phyloP scores from a whole-genome alignment of 1,140 invertebrate genomes.

The Tyrophagus putrescentiae region DNA sequence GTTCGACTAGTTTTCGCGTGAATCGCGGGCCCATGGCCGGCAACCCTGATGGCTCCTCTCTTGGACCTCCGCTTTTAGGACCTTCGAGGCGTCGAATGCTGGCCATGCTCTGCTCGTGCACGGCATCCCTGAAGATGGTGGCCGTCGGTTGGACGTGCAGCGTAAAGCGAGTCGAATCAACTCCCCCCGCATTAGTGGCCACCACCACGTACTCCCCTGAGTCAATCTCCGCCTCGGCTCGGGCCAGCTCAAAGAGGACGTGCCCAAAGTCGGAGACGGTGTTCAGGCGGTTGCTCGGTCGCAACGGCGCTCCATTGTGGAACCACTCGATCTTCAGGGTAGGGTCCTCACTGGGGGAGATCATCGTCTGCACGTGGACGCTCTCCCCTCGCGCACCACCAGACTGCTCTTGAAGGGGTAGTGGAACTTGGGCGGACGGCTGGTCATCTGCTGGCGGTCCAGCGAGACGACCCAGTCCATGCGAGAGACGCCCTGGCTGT shows the following conservation, averaged over 20 bases:
- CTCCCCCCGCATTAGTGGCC: slow-evolving; percentile 35
- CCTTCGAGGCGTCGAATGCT: slow-evolving; percentile 72
- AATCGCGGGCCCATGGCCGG: background rate
- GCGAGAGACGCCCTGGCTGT: slow-evolving; percentile 37
- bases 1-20: background rate
- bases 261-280: slow-evolving; percentile 89
- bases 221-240: slow-evolving; percentile 79
- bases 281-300: slow-evolving; percentile 74
- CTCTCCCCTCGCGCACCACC: slow-evolving; percentile 76
- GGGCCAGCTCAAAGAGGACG: slow-evolving; percentile 81
- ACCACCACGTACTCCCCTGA: slow-evolving; percentile 63
- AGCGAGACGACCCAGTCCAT: slow-evolving; percentile 67
- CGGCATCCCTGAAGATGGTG: slow-evolving; percentile 76
- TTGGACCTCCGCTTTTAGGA: too few relatives aligned
- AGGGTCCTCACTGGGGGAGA: slow-evolving; percentile 78
- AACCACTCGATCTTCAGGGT: slow-evolving; percentile 91
- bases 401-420: slow-evolving; percentile 36
- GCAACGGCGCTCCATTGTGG: slow-evolving; percentile 69
- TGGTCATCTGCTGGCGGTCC: slow-evolving; percentile 25
- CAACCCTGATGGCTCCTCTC: background rate
- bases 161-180: slow-evolving; percentile 45
- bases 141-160: slow-evolving; percentile 33
- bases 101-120: slow-evolving; percentile 83
- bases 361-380: slow-evolving; percentile 49
- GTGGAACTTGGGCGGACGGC: background rate